These are phyloP conservation scores for Sebastes matsubarae DNA, from an alignment of 2,797 vertebrate species.

Conservation along the genomic window DNA sequence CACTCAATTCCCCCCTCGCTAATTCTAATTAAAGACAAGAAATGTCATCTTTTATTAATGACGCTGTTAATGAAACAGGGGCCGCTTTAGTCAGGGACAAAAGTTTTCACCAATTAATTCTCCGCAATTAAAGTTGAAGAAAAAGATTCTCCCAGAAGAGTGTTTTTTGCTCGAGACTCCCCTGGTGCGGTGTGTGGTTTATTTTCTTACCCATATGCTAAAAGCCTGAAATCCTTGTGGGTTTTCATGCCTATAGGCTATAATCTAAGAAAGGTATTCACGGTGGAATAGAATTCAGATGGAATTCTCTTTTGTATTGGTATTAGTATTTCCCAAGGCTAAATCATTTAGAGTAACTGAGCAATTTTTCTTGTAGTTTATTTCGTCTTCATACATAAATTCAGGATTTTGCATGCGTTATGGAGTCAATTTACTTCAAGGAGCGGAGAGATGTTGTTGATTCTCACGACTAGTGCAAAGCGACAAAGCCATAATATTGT, in stretches of 20 bases:
- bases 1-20: constrained; percentile 40
- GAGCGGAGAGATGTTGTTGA: background rate
- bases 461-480: background rate
- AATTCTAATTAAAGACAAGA: constrained; percentile 74
- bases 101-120: constrained; percentile 75
- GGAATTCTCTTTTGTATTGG: constrained; percentile 20
- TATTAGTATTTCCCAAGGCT: constrained; percentile 19
- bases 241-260: constrained; percentile 1
- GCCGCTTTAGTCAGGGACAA: constrained; percentile 66
- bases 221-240: constrained; percentile 40
- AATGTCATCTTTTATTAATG: constrained; percentile 80
- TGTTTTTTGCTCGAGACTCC: constrained; percentile 50
- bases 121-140: constrained; percentile 56
- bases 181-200: background rate
- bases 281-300: background rate
- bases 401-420: background rate
- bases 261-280: constrained; percentile 35
- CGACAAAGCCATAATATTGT: background rate
- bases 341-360: constrained; percentile 25
- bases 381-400: constrained; percentile 9
- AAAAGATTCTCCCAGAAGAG: constrained; percentile 31
- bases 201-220: constrained; percentile 36
- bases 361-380: background rate
- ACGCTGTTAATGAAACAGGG: constrained; percentile 72
- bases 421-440: background rate